Percentiles rank a stretch among this genome's conserved stretches.
Evolutionary conservation across 2,888 invertebrate genomes (phyloP).

Genomic region (Chymomyza fuscimana): DNA sequence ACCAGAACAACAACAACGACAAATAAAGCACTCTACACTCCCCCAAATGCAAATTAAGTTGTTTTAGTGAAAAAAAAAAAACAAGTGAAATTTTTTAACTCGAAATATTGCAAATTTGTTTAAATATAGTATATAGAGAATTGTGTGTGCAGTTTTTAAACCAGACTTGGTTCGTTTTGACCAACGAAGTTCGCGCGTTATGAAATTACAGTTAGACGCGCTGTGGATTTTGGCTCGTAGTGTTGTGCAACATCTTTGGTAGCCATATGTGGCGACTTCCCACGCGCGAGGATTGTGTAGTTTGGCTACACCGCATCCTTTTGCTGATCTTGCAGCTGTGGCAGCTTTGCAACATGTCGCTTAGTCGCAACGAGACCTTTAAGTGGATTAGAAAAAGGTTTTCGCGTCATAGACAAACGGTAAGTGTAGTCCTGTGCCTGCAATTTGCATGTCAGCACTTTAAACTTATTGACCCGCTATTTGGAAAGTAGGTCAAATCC

Average conservation of each 20-base stretch:
- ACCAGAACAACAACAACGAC: slow-evolving; percentile 10
- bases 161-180: not conserved
- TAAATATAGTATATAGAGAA: no score
- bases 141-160: not conserved
- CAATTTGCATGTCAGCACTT: not conserved
- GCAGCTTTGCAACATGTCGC: slow-evolving; percentile 68
- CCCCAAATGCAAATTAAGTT: slow-evolving; percentile 18
- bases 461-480: not conserved
- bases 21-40: slow-evolving; percentile 6
- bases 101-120: not conserved
- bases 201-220: slow-evolving; percentile 37
- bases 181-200: slow-evolving; percentile 32
- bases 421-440: not conserved
- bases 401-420: slow-evolving; percentile 36
- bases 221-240: slow-evolving; percentile 24
- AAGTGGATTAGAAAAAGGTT: slow-evolving; percentile 76
- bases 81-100: slow-evolving; percentile 34
- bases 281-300: slow-evolving; percentile 50
- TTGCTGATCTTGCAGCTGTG: slow-evolving; percentile 67
- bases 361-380: slow-evolving; percentile 68
- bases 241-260: slow-evolving; percentile 22
- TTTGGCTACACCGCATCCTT: slow-evolving; percentile 74
- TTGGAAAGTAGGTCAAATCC: not conserved
- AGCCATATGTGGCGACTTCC: slow-evolving; percentile 57
- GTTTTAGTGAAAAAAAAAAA: slow-evolving; percentile 15